Evolutionary conservation across 1,140 invertebrate genomes (phyloP), one percentile per base, ranked within the genome.

Genomic region (Brachionus plicatilis): DNA sequence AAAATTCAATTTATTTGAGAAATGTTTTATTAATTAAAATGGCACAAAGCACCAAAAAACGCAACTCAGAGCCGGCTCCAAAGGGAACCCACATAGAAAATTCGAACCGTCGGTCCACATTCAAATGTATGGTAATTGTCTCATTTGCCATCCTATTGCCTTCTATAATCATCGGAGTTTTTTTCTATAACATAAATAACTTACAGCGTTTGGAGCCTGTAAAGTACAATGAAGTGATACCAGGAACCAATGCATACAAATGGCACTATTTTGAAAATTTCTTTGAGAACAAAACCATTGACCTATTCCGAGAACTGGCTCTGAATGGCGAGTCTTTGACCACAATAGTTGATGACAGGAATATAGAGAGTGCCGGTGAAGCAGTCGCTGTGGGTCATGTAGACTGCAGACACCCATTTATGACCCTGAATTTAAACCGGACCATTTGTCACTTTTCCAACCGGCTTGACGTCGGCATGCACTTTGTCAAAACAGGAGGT

Each of bases 361-460:
- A 8, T 65, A 29, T 82, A 4, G 65, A 65, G 14, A 68, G 65
- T 65, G 79, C 53, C 14, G 79, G 79, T 9, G 79, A 82, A 47
- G 79, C 53, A 65, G 79, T 82, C 3, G 9, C n/a, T 43, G 65
- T 82, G 0, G 79, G 79, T 5, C 79, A 82, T 65, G 37, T 29
- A 7, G 79, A 82, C 53, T 82, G 79, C 47, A 60, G 33, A 47
- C 79, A 82, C 29, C 53, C 79, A n/a, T 82, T 82, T 24, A 82
- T 82, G 79, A 82, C 65, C 24, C 8, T 68, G 12, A 82, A 60
- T 43, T 27, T 65, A 45, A 82, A 82, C 24, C 7, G 65, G 8
- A 82, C 79, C 6, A 65, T 82, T 20, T 82, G 79, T 68, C 53
- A 60, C n/a, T 82, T 82, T 82, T 68, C 79, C 33, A 82, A 82